phyloP scores from a whole-genome alignment of 2,888 invertebrate genomes.

The Brenthis ino region DNA sequence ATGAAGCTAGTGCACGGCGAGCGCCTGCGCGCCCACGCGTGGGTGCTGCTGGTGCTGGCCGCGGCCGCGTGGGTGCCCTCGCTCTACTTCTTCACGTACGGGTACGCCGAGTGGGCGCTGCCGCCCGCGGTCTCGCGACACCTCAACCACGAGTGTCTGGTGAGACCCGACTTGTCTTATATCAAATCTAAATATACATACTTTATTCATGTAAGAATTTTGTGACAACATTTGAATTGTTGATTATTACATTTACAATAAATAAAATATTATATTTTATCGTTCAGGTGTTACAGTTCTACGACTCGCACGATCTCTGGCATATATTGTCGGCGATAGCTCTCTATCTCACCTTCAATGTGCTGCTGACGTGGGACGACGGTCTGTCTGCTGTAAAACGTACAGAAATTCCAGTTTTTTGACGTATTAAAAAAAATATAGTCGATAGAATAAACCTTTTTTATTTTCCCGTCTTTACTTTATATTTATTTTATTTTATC shows the following conservation, averaged over 20 bases:
- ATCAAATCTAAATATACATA: too few species aligned
- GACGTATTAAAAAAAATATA: slow-evolving; percentile 15
- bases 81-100: slow-evolving; percentile 79
- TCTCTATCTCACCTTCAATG: slow-evolving; percentile 92
- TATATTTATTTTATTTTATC: too few species aligned
- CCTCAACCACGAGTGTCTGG: slow-evolving; percentile 67
- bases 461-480: too few species aligned
- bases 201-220: too few species aligned
- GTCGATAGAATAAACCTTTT: too few species aligned
- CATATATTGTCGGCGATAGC: slow-evolving; percentile 92
- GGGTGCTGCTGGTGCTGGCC: slow-evolving; percentile 85
- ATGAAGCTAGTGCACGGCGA: slow-evolving; percentile 92
- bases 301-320: slow-evolving; percentile 94
- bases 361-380: slow-evolving; percentile 91
- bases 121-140: slow-evolving; percentile 89
- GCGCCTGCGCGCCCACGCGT: slow-evolving; percentile 82
- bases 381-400: slow-evolving; percentile 88
- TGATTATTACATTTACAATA: not conserved
- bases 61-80: slow-evolving; percentile 86
- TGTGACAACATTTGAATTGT: too few species aligned
- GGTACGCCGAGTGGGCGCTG: slow-evolving; percentile 61
- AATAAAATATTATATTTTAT: not conserved
- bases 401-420: slow-evolving; percentile 91
- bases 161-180: slow-evolving; percentile 47
- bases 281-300: slow-evolving; percentile 85